phyloP scores from a whole-genome alignment of 2,888 invertebrate species.

The Nephrotoma appendiculata region DNA sequence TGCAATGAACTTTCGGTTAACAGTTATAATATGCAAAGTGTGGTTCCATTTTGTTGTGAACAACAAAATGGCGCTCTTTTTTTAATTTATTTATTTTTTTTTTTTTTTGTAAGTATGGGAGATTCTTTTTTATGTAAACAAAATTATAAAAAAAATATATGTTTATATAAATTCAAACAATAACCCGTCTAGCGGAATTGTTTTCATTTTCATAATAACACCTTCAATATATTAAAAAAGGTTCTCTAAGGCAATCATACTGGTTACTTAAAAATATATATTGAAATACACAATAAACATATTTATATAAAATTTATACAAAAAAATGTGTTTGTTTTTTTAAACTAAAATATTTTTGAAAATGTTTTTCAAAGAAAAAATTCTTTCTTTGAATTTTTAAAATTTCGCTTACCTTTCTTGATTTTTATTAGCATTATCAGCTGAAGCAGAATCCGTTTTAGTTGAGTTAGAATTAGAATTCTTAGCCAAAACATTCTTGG shows the following conservation, averaged over 20 bases:
- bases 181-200: background rate
- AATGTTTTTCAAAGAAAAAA: constrained; percentile 15
- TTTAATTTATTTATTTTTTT: background rate
- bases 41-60: background rate
- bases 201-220: constrained; percentile 1
- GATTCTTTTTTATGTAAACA: background rate
- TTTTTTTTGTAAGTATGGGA: constrained; percentile 1
- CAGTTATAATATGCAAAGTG: background rate
- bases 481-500: constrained; percentile 36
- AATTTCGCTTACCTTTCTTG: constrained; percentile 31
- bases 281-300: background rate
- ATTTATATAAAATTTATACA: background rate
- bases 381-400: constrained; percentile 17
- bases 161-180: background rate
- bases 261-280: constrained; percentile 4
- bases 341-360: constrained; percentile 4
- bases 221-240: background rate
- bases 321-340: background rate
- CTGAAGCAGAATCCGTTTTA: constrained; percentile 34
- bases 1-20: background rate
- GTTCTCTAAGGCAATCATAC: constrained; percentile 1
- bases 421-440: constrained; percentile 26
- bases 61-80: background rate
- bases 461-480: constrained; percentile 29
- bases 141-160: background rate